Base-by-base conservation (phyloP, 1,140 invertebrate genomes). In the Myzus persicae region DNA sequence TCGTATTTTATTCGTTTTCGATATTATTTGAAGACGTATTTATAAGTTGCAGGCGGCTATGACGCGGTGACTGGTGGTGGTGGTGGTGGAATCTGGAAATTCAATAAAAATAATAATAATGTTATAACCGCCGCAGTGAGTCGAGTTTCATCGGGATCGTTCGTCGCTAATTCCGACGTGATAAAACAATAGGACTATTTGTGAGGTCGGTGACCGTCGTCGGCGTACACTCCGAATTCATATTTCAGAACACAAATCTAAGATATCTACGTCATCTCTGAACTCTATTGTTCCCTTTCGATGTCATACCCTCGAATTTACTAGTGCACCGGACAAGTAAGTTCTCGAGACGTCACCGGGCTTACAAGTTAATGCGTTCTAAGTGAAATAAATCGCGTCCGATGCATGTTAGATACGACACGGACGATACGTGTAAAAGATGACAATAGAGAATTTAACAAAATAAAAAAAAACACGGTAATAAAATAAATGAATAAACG, bases 401-500 rank as follows among this genome's bases (percentile, higher is more conserved):
- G 54, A 81, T 81, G 40, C n/a, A 67, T 38, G 22, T 76, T 48
- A 46, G 40, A 48, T 91, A 91, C 67, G 67, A 38, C 36, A 11
- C 36, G 22, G 42, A 44, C 18, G 40, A 44, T 76, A 26, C 46
- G 9, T 36, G n/a, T 88, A 51, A n/a, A 44, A 44, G 3, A 67
- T 24, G 90, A 92, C 90, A 92, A 92, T 92, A 82, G 67, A 48
- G 48, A 18, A 20, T 2, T 82, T 48, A n/a, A 54, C 7, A 38
- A 46, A 46, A 46, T 1, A 31, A 44, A 88, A 51, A 89, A 31
- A 51, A 38, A 48, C 6, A 48, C 20, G 11, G 8, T 38, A 81
- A 51, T 67, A n/a, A 89, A 36, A 48, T 82, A 76, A 46, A 92
- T 82, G 82, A 82, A 92, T 92, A 82, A 92, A 82, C 90, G 90